These are phyloP conservation scores for Caretta caretta DNA, from an alignment of 2,113 vertebrate genomes.

Conservation along the genomic window DNA sequence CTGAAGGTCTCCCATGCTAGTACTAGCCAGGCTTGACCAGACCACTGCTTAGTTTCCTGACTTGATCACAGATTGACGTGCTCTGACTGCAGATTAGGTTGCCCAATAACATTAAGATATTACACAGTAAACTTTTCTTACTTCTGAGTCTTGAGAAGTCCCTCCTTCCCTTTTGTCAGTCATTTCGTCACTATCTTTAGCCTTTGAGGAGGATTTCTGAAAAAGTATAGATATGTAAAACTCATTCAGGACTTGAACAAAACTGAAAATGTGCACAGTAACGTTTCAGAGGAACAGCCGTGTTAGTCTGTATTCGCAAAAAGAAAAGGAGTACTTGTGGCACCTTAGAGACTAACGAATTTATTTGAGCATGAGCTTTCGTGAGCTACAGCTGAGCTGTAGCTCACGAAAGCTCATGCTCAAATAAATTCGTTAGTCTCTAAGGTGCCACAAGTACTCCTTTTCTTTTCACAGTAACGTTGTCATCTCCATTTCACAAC, in stretches of 20 bases:
- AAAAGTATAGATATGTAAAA: not conserved
- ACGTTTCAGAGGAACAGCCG: too few species aligned
- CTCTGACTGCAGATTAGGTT: rapidly evolving
- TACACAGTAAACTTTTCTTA: conserved; percentile 43
- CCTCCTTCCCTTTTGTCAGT: conserved; percentile 31
- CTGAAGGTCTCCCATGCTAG: not conserved
- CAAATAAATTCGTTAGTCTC: too few species aligned
- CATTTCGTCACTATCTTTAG: conserved; percentile 47
- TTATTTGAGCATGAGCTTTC: too few species aligned
- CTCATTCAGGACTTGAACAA: not conserved
- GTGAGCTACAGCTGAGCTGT: too few species aligned
- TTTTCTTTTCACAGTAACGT: too few species aligned
- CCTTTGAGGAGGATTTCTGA: conserved; percentile 69
- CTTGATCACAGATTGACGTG: not conserved
- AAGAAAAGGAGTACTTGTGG: too few species aligned
- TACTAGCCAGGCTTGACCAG: not conserved
- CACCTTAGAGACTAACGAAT: too few species aligned
- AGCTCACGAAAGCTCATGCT: too few species aligned
- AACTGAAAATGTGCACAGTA: too few species aligned
- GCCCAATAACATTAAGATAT: not conserved
- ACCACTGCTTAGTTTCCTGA: not conserved
- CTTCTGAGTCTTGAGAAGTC: conserved; percentile 72
- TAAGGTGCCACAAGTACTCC: too few species aligned
- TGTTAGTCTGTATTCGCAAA: too few species aligned
- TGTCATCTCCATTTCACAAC: not conserved